Evolutionary conservation across 2,888 invertebrate genomes (phyloP), one percentile per base, ranked within the genome.

Genomic region (Hirtodrosophila duncani): DNA sequence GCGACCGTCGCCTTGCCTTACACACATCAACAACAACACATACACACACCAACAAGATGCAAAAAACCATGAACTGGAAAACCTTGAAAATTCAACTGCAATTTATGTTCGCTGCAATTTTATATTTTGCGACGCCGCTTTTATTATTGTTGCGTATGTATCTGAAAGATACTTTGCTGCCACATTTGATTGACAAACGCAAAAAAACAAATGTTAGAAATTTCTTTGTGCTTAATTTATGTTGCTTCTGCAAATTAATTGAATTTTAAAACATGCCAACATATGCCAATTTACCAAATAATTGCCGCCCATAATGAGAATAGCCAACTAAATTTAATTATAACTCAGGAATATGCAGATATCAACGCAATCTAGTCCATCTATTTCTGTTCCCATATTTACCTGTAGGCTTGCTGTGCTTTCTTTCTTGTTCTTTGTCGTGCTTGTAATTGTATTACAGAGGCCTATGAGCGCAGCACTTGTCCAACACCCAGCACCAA

Each of bases 21-120:
- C 38, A 55, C 36, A 44, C 37, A 60, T 24, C 43, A 16, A 43
- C 36, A 26, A 31, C 33, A 31, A 45, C 17, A 11, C 26, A 38
- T 31, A 49, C 33, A 38, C n/a, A 26, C n/a, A 20, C 27, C 26
- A 29, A 34, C 23, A 46, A 60, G 31, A 50, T 48, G 37, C 46
- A 43, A 56, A 67, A 66, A 83, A 74, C 84, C 82, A 83, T 84
- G 83, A 84, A 85, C 85, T 85, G 84, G 85, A 85, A 85, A 85
- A 84, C 85, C 85, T 85, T 85, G 85, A 85, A 85, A 85, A 79
- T 60, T 70, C 70, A 63, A 75, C 75, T 50, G 63, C 67, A 81
- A 79, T 74, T 77, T 79, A 70, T 63, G 62, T 60, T 61, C 60
- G 56, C 52, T 67, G 81, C 62, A 56, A 64, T 63, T 67, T 62